A percentile compares a stretch with the other conserved stretches of the same genome.
Evolutionary conservation across 2,888 invertebrate species (phyloP).

Genomic region (Meganola albula): DNA sequence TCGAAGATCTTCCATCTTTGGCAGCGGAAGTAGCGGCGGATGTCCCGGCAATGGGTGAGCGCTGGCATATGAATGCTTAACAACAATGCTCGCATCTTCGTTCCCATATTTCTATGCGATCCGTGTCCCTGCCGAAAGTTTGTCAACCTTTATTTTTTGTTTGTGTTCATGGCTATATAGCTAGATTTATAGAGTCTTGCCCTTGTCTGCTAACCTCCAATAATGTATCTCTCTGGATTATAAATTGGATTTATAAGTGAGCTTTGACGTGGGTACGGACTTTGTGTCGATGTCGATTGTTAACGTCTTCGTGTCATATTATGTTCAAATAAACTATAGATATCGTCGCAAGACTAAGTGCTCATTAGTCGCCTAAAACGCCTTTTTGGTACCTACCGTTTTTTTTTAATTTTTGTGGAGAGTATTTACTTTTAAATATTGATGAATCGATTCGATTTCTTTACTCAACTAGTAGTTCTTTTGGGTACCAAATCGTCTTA

Average conservation of each 20-base stretch:
- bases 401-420: no score
- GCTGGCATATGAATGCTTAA: conserved; percentile 70
- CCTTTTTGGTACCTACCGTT: no score
- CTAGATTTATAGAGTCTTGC: conserved; percentile 27
- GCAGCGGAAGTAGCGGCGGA: conserved; percentile 75
- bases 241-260: conserved; percentile 26
- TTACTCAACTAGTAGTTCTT: no score
- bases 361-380: no score
- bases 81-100: conserved; percentile 62
- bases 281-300: conserved; percentile 16
- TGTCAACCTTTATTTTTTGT: conserved; percentile 74
- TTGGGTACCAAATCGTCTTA: no score
- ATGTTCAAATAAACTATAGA: no score
- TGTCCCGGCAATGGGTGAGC: conserved; percentile 75
- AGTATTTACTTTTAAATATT: no score
- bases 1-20: conserved; percentile 73
- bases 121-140: conserved; percentile 71
- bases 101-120: conserved; percentile 71
- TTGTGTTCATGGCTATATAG: conserved; percentile 42
- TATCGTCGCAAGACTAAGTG: no score
- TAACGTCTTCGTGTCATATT: no score
- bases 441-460: no score
- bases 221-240: conserved; percentile 18
- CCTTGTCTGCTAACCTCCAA: conserved; percentile 16
- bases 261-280: conserved; percentile 23